phyloP scores from a whole-genome alignment of 2,113 vertebrate species.

The Micronisus gabar region DNA sequence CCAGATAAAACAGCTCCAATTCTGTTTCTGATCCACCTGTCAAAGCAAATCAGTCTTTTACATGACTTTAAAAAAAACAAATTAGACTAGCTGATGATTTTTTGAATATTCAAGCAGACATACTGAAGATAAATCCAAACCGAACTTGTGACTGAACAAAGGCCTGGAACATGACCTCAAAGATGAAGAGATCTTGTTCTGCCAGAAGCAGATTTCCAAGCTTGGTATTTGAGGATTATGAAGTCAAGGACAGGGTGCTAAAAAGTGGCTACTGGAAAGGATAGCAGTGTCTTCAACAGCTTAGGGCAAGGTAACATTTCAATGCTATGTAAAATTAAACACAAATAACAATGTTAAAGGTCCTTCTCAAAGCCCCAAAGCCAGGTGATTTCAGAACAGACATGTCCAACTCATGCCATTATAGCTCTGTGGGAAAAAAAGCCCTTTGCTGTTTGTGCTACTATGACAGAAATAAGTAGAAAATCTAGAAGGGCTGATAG shows the following conservation, averaged over 20 bases:
- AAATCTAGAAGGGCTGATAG: not conserved
- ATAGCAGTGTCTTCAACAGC: slow-evolving; percentile 22
- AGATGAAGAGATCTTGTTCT: slow-evolving; percentile 69
- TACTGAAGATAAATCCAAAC: slow-evolving; percentile 76
- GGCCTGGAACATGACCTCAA: slow-evolving; percentile 73
- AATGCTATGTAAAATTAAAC: slow-evolving; percentile 49
- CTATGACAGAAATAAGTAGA: not conserved
- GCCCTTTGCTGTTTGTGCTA: not conserved
- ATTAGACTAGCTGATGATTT: slow-evolving; percentile 84
- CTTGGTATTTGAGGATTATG: slow-evolving; percentile 16
- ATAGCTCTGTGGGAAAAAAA: not conserved
- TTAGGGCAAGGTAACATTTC: slow-evolving; percentile 48
- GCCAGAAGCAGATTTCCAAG: slow-evolving; percentile 67
- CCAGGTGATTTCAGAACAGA: slow-evolving; percentile 28
- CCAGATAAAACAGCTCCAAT: slow-evolving; percentile 85
- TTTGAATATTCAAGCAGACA: slow-evolving; percentile 85
- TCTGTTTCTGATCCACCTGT: slow-evolving; percentile 84
- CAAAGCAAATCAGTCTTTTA: slow-evolving; percentile 85
- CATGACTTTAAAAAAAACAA: slow-evolving; percentile 78
- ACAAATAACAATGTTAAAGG: slow-evolving; percentile 47
- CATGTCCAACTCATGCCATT: not conserved
- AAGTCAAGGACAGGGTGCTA: slow-evolving; percentile 62
- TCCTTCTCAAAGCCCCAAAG: slow-evolving; percentile 23
- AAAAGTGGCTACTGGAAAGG: slow-evolving; percentile 40
- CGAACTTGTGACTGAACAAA: slow-evolving; percentile 78